phyloP scores from a whole-genome alignment of 2,113 vertebrate species.

The cattle (Bos taurus) region ARS-UCD2.0 NC_037336.1:103449001-103449500 shows the following conservation, averaged over 20 bases:
- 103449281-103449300: neutral
- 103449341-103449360: neutral
- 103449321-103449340: neutral
- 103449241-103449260: neutral
- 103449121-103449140: neutral
- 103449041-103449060: conserved; percentile 80
- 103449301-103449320: neutral
- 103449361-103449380: neutral
- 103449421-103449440: fast-evolving
- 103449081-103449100: neutral
- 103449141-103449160: neutral
- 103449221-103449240: neutral
- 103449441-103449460: fast-evolving
- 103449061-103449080: neutral
- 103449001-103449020: conserved; percentile 75
- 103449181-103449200: neutral
- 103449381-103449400: neutral
- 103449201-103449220: too few species aligned
- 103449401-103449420: neutral
- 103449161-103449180: neutral
- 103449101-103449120: neutral
- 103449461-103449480: fast-evolving
- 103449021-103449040: conserved; percentile 78
- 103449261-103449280: neutral
- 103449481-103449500: fast-evolving